A percentile compares a stretch with the other conserved stretches of the same genome.
These are phyloP conservation scores for Plodia interpunctella DNA, from an alignment of 1,140 invertebrate species.

Conservation along the genomic window DNA sequence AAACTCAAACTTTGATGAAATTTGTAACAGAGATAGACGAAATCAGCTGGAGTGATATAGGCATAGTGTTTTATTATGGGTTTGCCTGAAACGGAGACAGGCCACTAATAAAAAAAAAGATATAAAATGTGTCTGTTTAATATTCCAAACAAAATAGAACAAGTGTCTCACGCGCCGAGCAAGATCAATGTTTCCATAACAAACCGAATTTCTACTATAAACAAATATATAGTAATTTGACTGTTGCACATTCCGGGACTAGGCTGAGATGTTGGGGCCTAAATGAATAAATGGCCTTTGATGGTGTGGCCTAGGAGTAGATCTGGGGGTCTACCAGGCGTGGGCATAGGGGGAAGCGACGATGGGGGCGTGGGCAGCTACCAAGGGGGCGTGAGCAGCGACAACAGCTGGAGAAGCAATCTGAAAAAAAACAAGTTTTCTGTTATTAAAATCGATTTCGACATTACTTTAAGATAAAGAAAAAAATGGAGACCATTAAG, in stretches of 20 bases:
- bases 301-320: slow-evolving; percentile 14
- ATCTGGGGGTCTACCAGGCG: slow-evolving; percentile 40
- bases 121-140: slow-evolving; percentile 15
- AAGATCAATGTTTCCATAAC: slow-evolving; percentile 31
- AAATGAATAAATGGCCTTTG: not conserved
- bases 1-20: too few relatives aligned
- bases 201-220: slow-evolving; percentile 27
- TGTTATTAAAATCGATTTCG: not conserved
- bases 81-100: too few relatives aligned
- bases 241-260: slow-evolving; percentile 49
- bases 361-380: slow-evolving; percentile 52
- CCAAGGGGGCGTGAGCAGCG: slow-evolving; percentile 43
- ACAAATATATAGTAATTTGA: slow-evolving; percentile 40
- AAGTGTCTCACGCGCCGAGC: slow-evolving; percentile 31
- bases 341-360: slow-evolving; percentile 52
- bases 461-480: too few relatives aligned
- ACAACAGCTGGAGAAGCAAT: slow-evolving; percentile 59
- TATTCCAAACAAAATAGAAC: slow-evolving; percentile 33
- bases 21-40: not conserved
- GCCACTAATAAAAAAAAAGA: slow-evolving; percentile 1
- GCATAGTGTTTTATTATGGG: too few relatives aligned
- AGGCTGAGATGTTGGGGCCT: slow-evolving; percentile 16
- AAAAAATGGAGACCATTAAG: too few relatives aligned
- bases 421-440: slow-evolving; percentile 25
- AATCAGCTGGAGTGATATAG: not conserved